These are phyloP conservation scores for Calephelis perditalis DNA, from an alignment of 2,888 invertebrate species.

Conservation along the genomic window DNA sequence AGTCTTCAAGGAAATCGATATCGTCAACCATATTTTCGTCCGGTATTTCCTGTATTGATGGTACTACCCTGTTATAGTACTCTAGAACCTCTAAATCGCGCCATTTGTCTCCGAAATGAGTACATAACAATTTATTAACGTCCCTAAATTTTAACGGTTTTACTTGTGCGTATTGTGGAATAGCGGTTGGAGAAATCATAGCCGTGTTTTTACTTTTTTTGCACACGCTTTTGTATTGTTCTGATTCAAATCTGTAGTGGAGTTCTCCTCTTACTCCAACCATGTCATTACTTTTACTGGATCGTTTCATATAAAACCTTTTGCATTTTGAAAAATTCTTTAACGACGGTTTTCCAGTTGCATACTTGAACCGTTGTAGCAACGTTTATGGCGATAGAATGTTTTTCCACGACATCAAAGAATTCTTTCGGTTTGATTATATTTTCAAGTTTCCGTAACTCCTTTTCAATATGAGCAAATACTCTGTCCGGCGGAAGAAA, in stretches of 20 bases:
- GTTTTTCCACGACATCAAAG: slow-evolving; percentile 6
- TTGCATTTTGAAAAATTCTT: slow-evolving; percentile 29
- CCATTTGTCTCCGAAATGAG: too few relatives aligned
- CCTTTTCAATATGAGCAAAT: slow-evolving; percentile 9
- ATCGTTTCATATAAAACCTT: slow-evolving; percentile 29
- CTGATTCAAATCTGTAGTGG: slow-evolving; percentile 25
- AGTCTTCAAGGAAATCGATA: slow-evolving; percentile 7
- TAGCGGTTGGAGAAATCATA: too few relatives aligned
- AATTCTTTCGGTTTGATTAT: slow-evolving; percentile 3
- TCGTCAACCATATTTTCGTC: too few relatives aligned
- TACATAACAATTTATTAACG: too few relatives aligned
- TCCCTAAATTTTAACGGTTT: too few relatives aligned
- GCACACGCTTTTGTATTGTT: slow-evolving; percentile 16
- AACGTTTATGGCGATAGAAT: background rate
- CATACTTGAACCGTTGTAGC: too few relatives aligned
- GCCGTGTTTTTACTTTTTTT: slow-evolving; percentile 19
- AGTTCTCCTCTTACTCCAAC: slow-evolving; percentile 26
- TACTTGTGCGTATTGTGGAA: too few relatives aligned
- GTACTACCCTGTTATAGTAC: background rate
- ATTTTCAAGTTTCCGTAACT: slow-evolving; percentile 1
- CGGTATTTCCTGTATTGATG: slow-evolving; percentile 21
- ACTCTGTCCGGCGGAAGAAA: slow-evolving; percentile 11
- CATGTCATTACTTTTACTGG: slow-evolving; percentile 19
- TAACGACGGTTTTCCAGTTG: background rate
- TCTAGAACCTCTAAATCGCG: too few relatives aligned